Evolutionary conservation across 2,888 invertebrate species (phyloP).

Genomic region (Choristoneura rosaceana): DNA sequence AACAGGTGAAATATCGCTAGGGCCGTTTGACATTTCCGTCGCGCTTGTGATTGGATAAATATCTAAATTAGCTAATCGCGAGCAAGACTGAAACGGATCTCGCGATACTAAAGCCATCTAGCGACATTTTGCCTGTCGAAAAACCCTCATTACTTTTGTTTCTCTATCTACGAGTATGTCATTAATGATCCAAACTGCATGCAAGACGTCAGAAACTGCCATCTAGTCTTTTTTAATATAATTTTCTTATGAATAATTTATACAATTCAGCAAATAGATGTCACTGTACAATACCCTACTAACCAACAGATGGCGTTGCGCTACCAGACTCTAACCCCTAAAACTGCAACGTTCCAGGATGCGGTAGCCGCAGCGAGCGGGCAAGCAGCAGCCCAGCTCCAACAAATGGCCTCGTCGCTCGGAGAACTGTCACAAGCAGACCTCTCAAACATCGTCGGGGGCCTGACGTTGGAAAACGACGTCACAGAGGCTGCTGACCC

Average conservation of each 20-base stretch:
- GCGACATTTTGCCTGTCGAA: no score
- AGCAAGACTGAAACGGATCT: no score
- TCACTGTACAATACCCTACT: background rate
- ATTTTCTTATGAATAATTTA: background rate
- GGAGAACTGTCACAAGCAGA: conserved; percentile 91
- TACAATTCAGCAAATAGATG: background rate
- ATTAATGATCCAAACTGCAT: no score
- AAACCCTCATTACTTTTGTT: no score
- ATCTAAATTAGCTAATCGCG: no score
- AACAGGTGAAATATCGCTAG: no score
- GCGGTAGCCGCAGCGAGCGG: conserved; percentile 86
- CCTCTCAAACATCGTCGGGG: conserved; percentile 88
- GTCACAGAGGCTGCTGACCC: conserved; percentile 85
- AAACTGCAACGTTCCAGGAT: conserved; percentile 79
- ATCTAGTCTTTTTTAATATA: background rate
- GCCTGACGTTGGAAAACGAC: conserved; percentile 82
- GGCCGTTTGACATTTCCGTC: no score
- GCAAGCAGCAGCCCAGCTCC: conserved; percentile 82
- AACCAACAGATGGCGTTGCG: conserved; percentile 2
- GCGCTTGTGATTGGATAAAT: no score
- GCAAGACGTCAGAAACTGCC: background rate
- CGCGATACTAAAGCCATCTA: no score
- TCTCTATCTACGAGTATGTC: no score
- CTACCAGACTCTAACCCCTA: background rate
- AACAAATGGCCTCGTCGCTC: conserved; percentile 82